Conservation (phyloP, 2,797 vertebrate genomes). For the Sebastes reedi region DNA sequence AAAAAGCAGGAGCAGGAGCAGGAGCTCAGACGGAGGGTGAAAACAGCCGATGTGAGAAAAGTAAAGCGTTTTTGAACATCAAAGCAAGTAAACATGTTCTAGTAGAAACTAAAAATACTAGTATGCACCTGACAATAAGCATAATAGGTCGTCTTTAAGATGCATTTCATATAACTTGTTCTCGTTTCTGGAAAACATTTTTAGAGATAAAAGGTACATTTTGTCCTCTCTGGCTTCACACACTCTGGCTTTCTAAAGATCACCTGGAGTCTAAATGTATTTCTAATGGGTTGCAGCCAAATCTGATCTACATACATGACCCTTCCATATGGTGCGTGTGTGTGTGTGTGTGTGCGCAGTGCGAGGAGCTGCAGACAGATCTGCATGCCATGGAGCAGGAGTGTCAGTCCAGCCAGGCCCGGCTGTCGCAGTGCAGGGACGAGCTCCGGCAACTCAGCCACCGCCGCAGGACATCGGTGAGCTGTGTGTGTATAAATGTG, state of each 20-base stretch:
- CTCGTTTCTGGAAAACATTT: not conserved
- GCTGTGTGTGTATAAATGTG: constrained; percentile 31
- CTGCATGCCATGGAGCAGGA: constrained; percentile 87
- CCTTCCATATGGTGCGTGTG: not conserved
- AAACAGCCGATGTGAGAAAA: fast-evolving
- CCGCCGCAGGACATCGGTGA: constrained; percentile 64
- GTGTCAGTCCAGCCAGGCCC: constrained; percentile 85
- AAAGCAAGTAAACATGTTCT: no score
- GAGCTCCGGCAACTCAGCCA: constrained; percentile 83
- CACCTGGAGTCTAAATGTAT: not conserved
- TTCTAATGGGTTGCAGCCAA: not conserved
- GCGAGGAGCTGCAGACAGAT: constrained; percentile 85
- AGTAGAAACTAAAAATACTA: no score
- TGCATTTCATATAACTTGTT: not conserved
- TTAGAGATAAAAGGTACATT: not conserved
- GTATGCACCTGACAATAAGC: no score
- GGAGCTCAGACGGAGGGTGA: no score
- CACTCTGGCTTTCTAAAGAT: not conserved
- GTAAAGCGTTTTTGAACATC: no score
- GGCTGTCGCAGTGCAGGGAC: constrained; percentile 88
- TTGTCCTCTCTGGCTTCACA: not conserved
- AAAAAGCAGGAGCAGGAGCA: no score
- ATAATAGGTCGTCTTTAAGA: no score
- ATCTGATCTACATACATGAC: not conserved
- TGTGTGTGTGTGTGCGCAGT: constrained; percentile 74